Evolutionary conservation across 2,797 vertebrate species (phyloP).

Genomic region (Galago senegalensis): DNA sequence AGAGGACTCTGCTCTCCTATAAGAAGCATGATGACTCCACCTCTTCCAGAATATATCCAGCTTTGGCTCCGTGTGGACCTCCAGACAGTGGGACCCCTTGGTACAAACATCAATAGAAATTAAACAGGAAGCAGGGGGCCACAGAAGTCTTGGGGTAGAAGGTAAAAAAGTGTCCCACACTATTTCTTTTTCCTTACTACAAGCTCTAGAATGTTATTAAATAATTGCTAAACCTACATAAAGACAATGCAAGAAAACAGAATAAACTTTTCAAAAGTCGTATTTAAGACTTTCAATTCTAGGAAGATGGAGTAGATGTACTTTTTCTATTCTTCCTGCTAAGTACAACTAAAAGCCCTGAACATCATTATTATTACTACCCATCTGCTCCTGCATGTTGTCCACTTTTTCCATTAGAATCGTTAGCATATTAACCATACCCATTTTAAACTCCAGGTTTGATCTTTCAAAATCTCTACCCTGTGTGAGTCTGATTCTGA

Average conservation of each 20-base stretch:
- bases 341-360: not conserved
- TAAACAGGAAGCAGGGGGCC: not conserved
- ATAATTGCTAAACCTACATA: not conserved
- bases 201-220: not conserved
- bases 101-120: not conserved
- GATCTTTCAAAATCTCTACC: not conserved
- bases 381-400: not conserved
- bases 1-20: not conserved
- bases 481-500: not conserved
- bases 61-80: not conserved
- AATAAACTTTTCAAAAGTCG: not conserved
- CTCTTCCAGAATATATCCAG: not conserved
- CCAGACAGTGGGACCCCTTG: not conserved
- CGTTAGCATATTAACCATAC: not conserved
- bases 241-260: not conserved
- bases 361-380: not conserved
- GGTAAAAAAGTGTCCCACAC: not conserved
- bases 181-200: not conserved
- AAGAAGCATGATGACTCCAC: not conserved
- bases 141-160: not conserved
- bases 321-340: not conserved
- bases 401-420: not conserved
- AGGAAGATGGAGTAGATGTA: not conserved
- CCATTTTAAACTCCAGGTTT: not conserved
- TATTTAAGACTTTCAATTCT: not conserved